Evolutionary conservation across 2,888 invertebrate genomes (phyloP), one percentile per base, ranked within the genome.

Genomic region (Pyrocoelia pectoralis): DNA sequence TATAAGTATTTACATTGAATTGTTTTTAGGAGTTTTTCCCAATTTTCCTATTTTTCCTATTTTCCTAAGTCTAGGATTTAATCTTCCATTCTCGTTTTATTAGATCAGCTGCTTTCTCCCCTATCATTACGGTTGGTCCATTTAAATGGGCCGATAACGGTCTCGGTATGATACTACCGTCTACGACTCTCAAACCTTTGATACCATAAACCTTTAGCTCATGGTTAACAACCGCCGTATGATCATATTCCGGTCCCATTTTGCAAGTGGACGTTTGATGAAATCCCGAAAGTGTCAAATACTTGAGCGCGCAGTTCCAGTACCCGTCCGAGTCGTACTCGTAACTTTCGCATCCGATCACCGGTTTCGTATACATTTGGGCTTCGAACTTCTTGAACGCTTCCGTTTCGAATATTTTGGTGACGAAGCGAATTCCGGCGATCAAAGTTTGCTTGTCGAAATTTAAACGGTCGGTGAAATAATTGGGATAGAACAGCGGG

Each of bases 261-360:
- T 87, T 89, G 70, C 89, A 89, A 0, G 90, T 90, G 1, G 89
- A 85, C 49, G 87, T 84, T 72, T 89, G 88, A 76, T 91, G 90
- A 72, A 90, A 89, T 33, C 89, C 83, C 0, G 89, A 88, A 1
- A 87, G 80, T 0, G 88, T 86, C 17, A 87, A 73, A 0, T 85
- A 83, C 43, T 88, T 82, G 1, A 89, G 77, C 18, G 85, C 82
- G 72, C 91, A 91, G 71, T 86, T 86, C 89, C 90, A 89, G 72
- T 90, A 91, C 1, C 80, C 82, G 69, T 90, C 89, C 14, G 84
- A 84, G 54, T 82, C 84, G 68, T 86, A 88, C 15, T 80, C 72
- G 72, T 80, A 82, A 70, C 82, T 75, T 14, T 79, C 78, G 72
- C 89, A 89, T 46, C 84, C 85, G 0, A 86, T 84, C 71, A 86